Base-by-base conservation (phyloP, 1,140 invertebrate genomes). In the Probaryconus sp. region DNA sequence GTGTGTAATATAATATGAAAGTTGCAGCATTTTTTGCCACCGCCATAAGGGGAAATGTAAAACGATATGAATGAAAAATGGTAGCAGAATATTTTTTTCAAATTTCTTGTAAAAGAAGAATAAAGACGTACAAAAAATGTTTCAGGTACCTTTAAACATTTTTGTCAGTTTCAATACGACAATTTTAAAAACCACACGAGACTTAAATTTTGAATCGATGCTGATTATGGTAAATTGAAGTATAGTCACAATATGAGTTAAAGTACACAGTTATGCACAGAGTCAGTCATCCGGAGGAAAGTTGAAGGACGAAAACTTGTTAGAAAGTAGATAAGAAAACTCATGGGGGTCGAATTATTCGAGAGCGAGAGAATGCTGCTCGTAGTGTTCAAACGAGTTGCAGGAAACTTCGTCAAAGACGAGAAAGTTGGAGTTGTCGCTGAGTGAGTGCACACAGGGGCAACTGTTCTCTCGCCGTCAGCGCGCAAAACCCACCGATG, bases 341-440 rank as follows among this genome's bases (percentile, higher is more conserved):
- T 58, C 45, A 35, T 35, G 37, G 30, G 38, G 53, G 24, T 51
- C 53, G 45, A 68, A 68, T 68, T 58, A 69, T 69, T 51, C 47
- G 47, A 11, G 11, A 69, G 35, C 30, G 9, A 60, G 45, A 60
- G 55, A 60, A 69, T 60, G 45, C 55, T 16, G 28, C 14, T 51
- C 47, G 53, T 31, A 47, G 45, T 51, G 51, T 68, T 68, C 30
- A 60, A 53, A 68, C 64, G 64, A 68, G 53, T 68, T 60, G 37
- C 11, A 13, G n/a, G 3, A 60, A 68, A 68, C 53, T 68, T 68
- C 11, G 37, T 68, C 37, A 68, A 60, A 60, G 42, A 47, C 5
- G 20, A 1, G 24, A 30, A 56, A 55, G 42, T 30, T 56, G 26
- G 5, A 37, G 18, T 26, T 20, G 26, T 14, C 31, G 9, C 13